Evolutionary conservation across 2,888 invertebrate genomes (phyloP).

Genomic region (Conus canariensis): DNA sequence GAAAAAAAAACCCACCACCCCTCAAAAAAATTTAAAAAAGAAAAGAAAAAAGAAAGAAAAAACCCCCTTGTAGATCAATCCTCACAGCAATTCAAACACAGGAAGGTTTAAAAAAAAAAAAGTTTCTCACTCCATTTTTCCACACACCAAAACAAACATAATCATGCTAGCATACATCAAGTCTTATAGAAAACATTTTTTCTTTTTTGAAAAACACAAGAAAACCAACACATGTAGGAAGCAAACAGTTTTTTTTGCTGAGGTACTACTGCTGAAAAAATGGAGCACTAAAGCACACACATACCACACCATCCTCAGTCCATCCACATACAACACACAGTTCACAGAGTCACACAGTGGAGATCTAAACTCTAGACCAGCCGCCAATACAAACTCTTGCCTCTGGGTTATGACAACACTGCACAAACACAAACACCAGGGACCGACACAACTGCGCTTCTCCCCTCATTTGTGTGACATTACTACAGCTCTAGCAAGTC

Average conservation of each 20-base stretch:
- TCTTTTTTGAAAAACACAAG: not conserved
- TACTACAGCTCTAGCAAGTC: not conserved
- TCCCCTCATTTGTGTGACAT: no score
- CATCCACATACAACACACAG: not conserved
- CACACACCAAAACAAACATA: not conserved
- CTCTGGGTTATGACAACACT: constrained; percentile 11
- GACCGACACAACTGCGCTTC: no score
- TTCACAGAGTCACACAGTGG: not conserved
- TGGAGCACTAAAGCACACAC: not conserved
- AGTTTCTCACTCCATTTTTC: not conserved
- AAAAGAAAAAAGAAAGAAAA: no score
- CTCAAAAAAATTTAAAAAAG: no score
- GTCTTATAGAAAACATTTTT: not conserved
- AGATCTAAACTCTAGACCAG: constrained; percentile 21
- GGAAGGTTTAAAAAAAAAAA: not conserved
- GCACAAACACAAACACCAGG: not conserved
- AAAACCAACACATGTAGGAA: not conserved
- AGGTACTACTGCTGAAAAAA: not conserved
- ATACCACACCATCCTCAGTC: not conserved
- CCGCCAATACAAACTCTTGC: not conserved
- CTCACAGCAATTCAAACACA: no score
- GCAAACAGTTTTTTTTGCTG: not conserved
- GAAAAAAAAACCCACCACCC: no score
- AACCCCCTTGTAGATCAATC: no score
- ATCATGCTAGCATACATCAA: constrained; percentile 14